Evolutionary conservation across 2,113 vertebrate species (phyloP).

Genomic region (Indicator maculatus): DNA sequence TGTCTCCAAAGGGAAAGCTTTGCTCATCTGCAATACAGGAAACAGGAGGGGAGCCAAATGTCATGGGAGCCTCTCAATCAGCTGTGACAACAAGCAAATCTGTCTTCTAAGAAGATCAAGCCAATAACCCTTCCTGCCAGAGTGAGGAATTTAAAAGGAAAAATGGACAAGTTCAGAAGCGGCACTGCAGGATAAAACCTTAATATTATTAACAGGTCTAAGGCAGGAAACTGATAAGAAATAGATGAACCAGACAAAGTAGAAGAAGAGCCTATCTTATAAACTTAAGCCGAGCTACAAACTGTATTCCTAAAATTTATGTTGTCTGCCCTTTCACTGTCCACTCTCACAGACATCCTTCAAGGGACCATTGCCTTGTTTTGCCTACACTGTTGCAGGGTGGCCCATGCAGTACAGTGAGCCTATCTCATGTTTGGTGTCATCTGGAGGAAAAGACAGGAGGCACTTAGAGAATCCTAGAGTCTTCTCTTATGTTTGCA

Average conservation of each 20-base stretch:
- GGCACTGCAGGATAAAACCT: background rate
- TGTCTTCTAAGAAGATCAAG: constrained; percentile 40
- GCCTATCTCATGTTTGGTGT: background rate
- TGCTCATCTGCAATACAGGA: constrained; percentile 13
- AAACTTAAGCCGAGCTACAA: background rate
- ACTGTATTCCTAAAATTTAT: background rate
- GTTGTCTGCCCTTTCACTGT: background rate
- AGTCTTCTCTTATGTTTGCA: background rate
- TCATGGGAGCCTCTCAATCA: constrained; percentile 40
- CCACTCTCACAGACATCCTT: background rate
- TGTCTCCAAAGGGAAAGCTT: constrained; percentile 44
- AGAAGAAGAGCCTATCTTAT: background rate
- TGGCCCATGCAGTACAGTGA: too few relatives aligned
- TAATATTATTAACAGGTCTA: background rate
- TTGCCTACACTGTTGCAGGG: background rate
- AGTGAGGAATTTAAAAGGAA: background rate
- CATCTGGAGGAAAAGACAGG: background rate
- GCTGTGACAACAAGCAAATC: constrained; percentile 37
- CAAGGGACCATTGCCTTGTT: background rate
- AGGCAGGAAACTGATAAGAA: background rate
- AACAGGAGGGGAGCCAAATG: background rate
- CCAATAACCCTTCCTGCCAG: background rate
- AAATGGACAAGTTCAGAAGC: background rate
- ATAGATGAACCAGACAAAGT: background rate
- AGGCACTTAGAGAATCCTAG: background rate